phyloP scores from a whole-genome alignment of 2,113 vertebrate genomes.

The Perca flavescens region DNA sequence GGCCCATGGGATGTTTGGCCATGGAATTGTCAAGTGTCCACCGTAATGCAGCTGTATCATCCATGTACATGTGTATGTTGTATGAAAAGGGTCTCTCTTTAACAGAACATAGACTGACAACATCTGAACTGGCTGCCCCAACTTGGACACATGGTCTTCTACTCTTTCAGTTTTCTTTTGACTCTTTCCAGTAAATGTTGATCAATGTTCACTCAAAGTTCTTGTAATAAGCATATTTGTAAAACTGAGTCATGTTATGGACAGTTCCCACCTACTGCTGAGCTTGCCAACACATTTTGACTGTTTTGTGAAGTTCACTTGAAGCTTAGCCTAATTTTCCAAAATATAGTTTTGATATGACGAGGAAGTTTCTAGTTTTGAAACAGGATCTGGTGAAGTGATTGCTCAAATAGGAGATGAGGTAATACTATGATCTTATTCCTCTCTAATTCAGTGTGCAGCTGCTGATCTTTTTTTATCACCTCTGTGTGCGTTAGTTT shows the following conservation, averaged over 20 bases:
- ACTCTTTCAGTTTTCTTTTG: not conserved
- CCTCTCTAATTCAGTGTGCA: not conserved
- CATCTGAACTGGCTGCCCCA: not conserved
- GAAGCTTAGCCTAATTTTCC: not conserved
- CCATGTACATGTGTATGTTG: not conserved
- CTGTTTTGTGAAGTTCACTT: not conserved
- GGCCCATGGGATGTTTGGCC: too few relatives aligned
- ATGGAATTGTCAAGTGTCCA: not conserved
- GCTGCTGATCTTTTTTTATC: too few relatives aligned
- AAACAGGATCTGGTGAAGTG: not conserved
- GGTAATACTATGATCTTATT: conserved; percentile 13
- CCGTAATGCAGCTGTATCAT: not conserved
- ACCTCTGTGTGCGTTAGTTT: not conserved
- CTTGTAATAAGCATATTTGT: not conserved
- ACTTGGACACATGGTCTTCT: not conserved
- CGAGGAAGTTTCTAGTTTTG: not conserved
- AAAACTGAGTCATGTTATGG: conserved; percentile 10
- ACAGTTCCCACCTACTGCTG: conserved; percentile 6
- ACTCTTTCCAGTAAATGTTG: conserved; percentile 11
- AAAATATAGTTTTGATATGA: not conserved
- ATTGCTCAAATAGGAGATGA: conserved; percentile 16
- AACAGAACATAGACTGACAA: not conserved
- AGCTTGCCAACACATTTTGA: not conserved
- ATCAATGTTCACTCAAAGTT: not conserved
- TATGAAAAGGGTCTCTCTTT: not conserved